Percentiles rank a stretch among this genome's conserved stretches.
Conservation (phyloP, 2,113 vertebrate genomes). For the Piaya cayana region DNA sequence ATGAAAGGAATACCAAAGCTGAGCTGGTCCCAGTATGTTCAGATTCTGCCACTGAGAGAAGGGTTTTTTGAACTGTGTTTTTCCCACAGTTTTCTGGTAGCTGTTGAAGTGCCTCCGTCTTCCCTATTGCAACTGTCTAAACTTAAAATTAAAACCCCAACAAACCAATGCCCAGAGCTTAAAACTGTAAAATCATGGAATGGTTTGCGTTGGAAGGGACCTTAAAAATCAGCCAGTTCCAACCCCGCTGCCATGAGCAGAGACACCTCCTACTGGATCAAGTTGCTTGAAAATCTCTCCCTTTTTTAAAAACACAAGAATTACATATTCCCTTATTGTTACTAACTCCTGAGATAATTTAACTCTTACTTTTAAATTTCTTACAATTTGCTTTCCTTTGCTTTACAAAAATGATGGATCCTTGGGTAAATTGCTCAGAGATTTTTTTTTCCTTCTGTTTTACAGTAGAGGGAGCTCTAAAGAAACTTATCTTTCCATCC, state of each 20-base stretch:
- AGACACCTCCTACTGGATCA: no score
- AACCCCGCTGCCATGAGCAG: no score
- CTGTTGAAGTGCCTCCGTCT: neutral
- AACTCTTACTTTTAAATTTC: neutral
- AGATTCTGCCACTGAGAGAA: neutral
- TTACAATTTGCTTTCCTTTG: neutral
- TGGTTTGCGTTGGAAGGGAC: no score
- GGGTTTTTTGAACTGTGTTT: neutral
- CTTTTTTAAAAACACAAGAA: neutral
- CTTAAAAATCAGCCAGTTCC: no score
- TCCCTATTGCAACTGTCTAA: neutral
- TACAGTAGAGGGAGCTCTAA: conserved; percentile 64
- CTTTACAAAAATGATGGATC: neutral
- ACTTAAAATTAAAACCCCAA: neutral
- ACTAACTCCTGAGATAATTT: neutral
- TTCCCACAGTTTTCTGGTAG: no score
- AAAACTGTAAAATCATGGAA: neutral
- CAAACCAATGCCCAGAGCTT: neutral
- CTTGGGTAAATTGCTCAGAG: neutral
- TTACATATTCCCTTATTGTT: neutral
- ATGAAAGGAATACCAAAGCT: neutral
- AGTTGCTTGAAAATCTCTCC: neutral
- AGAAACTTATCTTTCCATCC: conserved; percentile 6
- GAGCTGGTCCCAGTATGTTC: neutral
- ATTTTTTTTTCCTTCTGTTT: neutral